Evolutionary conservation across 2,888 invertebrate species (phyloP).

Genomic region (Osmoderma eremita): DNA sequence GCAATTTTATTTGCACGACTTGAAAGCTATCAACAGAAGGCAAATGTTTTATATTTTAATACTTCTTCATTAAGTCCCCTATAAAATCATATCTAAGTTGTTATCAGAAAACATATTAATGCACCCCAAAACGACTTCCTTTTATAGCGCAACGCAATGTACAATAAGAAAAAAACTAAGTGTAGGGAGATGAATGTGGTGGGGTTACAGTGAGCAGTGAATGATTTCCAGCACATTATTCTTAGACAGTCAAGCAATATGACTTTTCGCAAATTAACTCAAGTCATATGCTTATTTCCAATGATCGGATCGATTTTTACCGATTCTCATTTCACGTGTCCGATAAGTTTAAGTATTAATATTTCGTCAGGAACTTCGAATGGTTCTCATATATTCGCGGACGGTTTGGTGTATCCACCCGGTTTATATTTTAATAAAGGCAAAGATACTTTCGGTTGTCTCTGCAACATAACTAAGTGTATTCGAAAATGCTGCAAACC

Average conservation of each 20-base stretch:
- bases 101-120: slow-evolving; percentile 17
- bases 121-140: slow-evolving; percentile 32
- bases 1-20: no score
- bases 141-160: background rate
- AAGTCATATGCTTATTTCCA: slow-evolving; percentile 1
- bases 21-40: no score
- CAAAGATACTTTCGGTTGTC: slow-evolving; percentile 19
- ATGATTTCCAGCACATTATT: slow-evolving; percentile 6
- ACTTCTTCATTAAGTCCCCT: background rate
- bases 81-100: slow-evolving; percentile 3
- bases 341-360: slow-evolving; percentile 21
- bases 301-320: background rate
- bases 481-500: slow-evolving; percentile 25
- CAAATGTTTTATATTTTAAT: no score
- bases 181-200: slow-evolving; percentile 4
- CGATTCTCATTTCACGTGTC: slow-evolving; percentile 9
- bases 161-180: slow-evolving; percentile 15
- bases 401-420: slow-evolving; percentile 14
- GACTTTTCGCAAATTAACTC: slow-evolving; percentile 21
- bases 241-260: slow-evolving; percentile 27
- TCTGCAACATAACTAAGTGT: slow-evolving; percentile 23
- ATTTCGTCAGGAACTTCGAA: background rate
- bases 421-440: slow-evolving; percentile 1
- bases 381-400: slow-evolving; percentile 1
- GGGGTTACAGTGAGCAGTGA: slow-evolving; percentile 15